phyloP scores from a whole-genome alignment of 2,113 vertebrate genomes.

The Bos indicus region DNA sequence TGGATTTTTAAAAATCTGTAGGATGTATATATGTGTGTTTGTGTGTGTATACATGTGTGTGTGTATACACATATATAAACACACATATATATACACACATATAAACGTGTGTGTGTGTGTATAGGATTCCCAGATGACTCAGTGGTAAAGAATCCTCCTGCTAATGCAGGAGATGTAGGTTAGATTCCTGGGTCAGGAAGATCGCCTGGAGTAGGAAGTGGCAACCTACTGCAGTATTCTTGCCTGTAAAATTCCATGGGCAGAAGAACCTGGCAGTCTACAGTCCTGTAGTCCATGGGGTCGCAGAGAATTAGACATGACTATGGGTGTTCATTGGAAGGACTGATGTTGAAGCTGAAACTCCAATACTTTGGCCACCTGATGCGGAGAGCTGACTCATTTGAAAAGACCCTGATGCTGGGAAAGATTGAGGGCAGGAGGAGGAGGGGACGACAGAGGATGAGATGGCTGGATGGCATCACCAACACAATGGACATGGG shows the following conservation, averaged over 20 bases:
- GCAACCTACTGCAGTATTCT: background rate
- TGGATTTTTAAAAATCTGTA: background rate
- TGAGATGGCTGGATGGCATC: too few species aligned
- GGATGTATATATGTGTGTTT: background rate
- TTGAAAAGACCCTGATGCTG: too few species aligned
- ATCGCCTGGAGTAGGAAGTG: background rate
- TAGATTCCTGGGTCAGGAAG: background rate
- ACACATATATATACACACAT: accelerated
- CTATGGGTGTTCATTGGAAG: too few species aligned
- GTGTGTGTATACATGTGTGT: background rate
- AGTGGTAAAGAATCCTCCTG: background rate
- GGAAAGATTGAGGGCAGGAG: too few species aligned
- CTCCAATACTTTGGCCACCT: too few species aligned
- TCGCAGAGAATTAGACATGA: background rate
- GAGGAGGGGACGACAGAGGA: too few species aligned
- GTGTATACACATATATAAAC: background rate
- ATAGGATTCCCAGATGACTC: background rate
- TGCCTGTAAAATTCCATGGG: background rate
- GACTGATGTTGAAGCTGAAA: too few species aligned
- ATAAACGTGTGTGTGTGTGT: too few species aligned
- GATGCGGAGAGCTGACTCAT: too few species aligned
- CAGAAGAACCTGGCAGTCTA: background rate
- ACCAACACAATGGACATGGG: too few species aligned
- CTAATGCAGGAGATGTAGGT: background rate
- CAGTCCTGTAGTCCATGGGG: background rate